Evolutionary conservation across 2,113 vertebrate genomes (phyloP).

Genomic region (Peromyscus californicus): DNA sequence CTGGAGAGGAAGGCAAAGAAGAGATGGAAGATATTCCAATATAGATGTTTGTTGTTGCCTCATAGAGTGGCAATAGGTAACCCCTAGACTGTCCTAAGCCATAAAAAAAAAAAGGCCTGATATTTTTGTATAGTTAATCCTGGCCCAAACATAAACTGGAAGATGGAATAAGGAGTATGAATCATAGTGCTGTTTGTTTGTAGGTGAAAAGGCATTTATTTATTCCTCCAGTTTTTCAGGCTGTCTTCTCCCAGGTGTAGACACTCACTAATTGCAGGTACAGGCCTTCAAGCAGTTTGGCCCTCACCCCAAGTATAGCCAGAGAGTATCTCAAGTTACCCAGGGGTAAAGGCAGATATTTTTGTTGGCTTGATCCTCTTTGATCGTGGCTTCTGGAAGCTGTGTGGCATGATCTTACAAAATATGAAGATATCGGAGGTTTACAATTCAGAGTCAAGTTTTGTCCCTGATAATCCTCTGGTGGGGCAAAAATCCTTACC

Average conservation of each 20-base stretch:
- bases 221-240: neutral
- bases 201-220: neutral
- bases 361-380: neutral
- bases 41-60: neutral
- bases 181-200: neutral
- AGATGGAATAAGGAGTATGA: neutral
- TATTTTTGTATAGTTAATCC: neutral
- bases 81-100: neutral
- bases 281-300: neutral
- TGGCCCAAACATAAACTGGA: neutral
- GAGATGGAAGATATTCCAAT: neutral
- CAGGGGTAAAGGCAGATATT: neutral
- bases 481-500: neutral
- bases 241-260: neutral
- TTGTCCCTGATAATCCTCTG: neutral
- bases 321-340: neutral
- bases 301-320: neutral
- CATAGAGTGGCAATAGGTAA: neutral
- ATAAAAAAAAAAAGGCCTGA: neutral
- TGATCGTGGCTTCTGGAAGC: too few relatives aligned
- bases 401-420: neutral
- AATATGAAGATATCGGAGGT: neutral
- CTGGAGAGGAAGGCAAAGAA: neutral
- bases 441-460: neutral
- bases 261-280: neutral